Base-by-base conservation (phyloP, 2,797 vertebrate genomes). In the Discoglossus pictus region DNA sequence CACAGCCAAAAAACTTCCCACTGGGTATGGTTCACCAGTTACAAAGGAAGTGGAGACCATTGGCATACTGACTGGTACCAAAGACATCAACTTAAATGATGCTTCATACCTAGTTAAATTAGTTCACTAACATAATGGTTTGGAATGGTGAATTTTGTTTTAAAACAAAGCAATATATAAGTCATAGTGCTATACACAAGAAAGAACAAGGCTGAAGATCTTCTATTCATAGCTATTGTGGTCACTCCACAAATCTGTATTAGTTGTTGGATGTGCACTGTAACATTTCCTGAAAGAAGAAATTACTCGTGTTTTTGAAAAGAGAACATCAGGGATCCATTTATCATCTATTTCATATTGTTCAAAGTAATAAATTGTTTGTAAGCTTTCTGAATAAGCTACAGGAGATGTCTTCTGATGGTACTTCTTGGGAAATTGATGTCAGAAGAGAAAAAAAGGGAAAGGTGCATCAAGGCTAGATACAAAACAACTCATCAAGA, bases 341-440 rank as follows among this genome's bases (percentile, higher is more conserved):
- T 62, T 61, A 71, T 71, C 65, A 67, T 48, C 68, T 43, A 25
- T 64, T 46, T 58, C 46, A 50, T 59, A 59, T 51, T 69, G 48
- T 71, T 71, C 61, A 52, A 34, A 64, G 61, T 61, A 71, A 71
- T 65, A 65, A 51, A 64, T 71, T 52, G 60, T 71, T 65, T 52
- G 61, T 71, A 65, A 65, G 61, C 61, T 51, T 43, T 65, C 54
- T 64, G 61, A 64, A 58, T 65, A 59, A 55, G 54, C 68, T 36
- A 46, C 61, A 50, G 55, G 43, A 64, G 53, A 65, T 71, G 44
- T 44, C 53, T 52, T 65, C 44, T 64, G 61, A 65, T 65, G 53
- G 68, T 52, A 40, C 56, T 36, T 36, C 53, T 64, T 47, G n/a
- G 36, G 40, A 61, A 64, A 59, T 63, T 58, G 60, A 63, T 65